phyloP scores from a whole-genome alignment of 2,113 vertebrate species.

The Platichthys flesus region DNA sequence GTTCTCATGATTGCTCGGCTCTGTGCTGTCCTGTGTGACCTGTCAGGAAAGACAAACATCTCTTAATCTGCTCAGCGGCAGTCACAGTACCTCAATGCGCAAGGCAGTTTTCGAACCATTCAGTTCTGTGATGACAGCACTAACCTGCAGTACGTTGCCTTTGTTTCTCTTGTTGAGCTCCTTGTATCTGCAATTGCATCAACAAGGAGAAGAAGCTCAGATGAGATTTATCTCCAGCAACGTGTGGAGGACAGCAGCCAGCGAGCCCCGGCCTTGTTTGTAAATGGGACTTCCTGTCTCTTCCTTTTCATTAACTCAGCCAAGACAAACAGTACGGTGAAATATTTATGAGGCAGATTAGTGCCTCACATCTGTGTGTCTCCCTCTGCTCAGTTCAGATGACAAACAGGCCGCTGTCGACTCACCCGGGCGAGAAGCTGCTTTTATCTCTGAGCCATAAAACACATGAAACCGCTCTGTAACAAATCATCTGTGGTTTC shows the following conservation, averaged over 20 bases:
- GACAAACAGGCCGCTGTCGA: constrained; percentile 36
- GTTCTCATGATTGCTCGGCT: neutral
- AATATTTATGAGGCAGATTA: constrained; percentile 48
- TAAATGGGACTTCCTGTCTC: constrained; percentile 11
- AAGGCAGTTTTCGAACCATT: neutral
- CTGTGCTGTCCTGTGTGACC: constrained; percentile 4
- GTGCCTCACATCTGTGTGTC: constrained; percentile 28
- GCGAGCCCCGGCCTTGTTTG: neutral
- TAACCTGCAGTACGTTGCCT: constrained; percentile 54
- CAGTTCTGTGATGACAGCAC: neutral
- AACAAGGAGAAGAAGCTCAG: neutral
- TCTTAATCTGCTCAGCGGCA: neutral
- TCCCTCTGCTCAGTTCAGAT: constrained; percentile 26
- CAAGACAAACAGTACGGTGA: constrained; percentile 12
- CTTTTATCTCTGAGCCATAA: constrained; percentile 49
- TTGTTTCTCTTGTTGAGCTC: constrained; percentile 59
- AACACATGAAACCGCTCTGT: constrained; percentile 18
- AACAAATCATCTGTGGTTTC: constrained; percentile 2
- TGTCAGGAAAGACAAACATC: constrained; percentile 24
- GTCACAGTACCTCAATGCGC: neutral
- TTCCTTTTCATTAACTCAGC: constrained; percentile 5
- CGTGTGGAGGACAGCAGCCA: neutral
- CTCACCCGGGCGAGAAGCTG: constrained; percentile 16
- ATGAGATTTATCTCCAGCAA: neutral
- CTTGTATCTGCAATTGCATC: constrained; percentile 66